Evolutionary conservation across 37 sponge, comb jelly and placozoan genomes (phyloP).

Genomic region (Lycopodina hypogea): DNA sequence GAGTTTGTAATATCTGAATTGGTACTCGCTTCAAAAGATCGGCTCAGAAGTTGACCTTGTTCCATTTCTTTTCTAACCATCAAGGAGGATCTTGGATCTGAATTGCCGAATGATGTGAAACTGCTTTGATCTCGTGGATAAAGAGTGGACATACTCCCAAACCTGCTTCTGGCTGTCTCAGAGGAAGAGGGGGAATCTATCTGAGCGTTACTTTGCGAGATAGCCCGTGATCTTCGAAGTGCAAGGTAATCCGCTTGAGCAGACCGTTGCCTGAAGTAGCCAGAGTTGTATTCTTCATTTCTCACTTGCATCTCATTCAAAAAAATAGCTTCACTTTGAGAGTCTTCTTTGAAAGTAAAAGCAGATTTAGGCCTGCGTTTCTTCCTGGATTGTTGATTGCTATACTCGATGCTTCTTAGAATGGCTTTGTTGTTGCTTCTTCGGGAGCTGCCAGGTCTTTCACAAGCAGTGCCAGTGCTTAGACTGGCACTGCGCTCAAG

Average conservation of each 20-base stretch:
- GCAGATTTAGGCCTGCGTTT: constrained; percentile 1
- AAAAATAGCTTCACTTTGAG: not conserved
- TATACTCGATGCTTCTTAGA: too few species aligned
- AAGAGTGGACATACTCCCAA: not conserved
- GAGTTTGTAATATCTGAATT: constrained; percentile 1
- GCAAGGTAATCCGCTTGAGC: too few species aligned
- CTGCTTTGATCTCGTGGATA: not conserved
- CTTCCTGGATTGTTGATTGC: not conserved
- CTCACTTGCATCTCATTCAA: not conserved
- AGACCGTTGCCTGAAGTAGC: too few species aligned
- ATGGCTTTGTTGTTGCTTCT: too few species aligned
- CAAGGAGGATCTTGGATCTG: not conserved
- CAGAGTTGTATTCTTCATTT: not conserved
- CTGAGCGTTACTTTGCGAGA: not conserved
- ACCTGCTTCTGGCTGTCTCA: not conserved
- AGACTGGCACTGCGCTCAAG: not conserved
- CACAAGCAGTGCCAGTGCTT: not conserved
- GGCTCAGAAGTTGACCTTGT: not conserved
- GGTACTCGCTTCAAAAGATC: not conserved
- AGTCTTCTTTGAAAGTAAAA: not conserved
- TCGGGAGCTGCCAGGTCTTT: not conserved
- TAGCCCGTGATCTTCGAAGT: not conserved
- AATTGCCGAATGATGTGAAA: not conserved
- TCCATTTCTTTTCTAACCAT: not conserved
- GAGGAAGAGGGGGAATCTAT: not conserved